Evolutionary conservation across 2,797 vertebrate species (phyloP).

Genomic region (Hypotaenidia okinawae): DNA sequence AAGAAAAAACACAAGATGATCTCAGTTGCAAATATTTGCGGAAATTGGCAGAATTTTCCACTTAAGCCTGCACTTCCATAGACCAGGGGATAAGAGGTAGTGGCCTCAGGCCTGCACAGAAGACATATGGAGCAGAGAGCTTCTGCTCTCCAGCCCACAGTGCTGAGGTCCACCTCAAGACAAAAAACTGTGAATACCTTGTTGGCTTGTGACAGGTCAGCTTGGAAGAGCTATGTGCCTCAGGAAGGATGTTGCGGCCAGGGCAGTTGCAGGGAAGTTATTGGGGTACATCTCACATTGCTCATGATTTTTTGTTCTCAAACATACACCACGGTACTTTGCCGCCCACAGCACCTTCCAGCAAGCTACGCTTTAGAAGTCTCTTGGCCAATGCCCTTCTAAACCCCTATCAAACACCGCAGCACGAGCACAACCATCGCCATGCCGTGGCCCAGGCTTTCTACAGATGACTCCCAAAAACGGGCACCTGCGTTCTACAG

Average conservation of each 20-base stretch:
- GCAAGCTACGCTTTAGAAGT: not conserved
- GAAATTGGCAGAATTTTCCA: not conserved
- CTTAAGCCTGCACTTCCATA: not conserved
- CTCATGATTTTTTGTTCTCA: not conserved
- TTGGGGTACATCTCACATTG: not conserved
- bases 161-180: not conserved
- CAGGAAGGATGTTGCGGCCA: not conserved
- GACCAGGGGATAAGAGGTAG: not conserved
- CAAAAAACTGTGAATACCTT: not conserved
- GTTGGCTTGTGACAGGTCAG: not conserved
- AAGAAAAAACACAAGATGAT: not conserved
- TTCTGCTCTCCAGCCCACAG: not conserved
- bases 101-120: not conserved
- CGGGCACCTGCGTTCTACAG: accelerated
- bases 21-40: not conserved
- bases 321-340: not conserved
- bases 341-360: not conserved
- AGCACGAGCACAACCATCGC: not conserved
- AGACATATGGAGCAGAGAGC: not conserved
- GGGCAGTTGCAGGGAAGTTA: not conserved
- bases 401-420: not conserved
- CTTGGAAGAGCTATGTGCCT: not conserved
- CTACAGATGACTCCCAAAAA: not conserved
- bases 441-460: not conserved
- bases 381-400: not conserved